These are phyloP conservation scores for Manis javanica DNA, from an alignment of 2,797 vertebrate genomes.

Conservation along the genomic window DNA sequence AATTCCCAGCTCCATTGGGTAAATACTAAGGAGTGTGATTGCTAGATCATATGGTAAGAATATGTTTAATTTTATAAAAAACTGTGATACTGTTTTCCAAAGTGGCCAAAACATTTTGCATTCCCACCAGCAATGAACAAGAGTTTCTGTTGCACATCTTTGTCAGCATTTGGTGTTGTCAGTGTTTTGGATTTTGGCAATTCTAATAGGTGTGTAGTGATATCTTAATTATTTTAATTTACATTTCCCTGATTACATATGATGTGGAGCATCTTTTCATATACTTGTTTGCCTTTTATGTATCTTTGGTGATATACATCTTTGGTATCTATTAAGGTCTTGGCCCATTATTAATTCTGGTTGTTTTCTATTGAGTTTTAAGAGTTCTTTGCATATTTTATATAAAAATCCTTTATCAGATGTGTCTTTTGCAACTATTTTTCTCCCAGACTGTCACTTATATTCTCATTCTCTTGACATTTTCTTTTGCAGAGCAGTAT, in stretches of 20 bases:
- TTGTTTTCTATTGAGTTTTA: not conserved
- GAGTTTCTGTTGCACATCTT: not conserved
- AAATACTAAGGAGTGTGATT: not conserved
- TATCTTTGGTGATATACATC: not conserved
- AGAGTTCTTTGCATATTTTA: not conserved
- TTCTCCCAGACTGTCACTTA: not conserved
- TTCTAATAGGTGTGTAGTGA: not conserved
- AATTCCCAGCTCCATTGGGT: not conserved
- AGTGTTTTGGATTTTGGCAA: not conserved
- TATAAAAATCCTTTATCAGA: not conserved
- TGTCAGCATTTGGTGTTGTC: not conserved
- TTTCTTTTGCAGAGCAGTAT: not conserved
- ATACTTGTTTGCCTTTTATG: not conserved
- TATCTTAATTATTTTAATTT: not conserved
- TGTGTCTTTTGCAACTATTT: not conserved
- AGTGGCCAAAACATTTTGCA: not conserved
- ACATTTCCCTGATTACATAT: not conserved
- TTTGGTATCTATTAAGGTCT: not conserved
- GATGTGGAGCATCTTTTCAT: not conserved
- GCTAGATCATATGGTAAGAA: not conserved
- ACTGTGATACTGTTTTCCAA: not conserved
- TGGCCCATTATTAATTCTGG: not conserved
- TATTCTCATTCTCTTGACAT: not conserved
- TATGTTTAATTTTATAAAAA: not conserved
- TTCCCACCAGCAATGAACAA: not conserved